Evolutionary conservation across 1,140 invertebrate genomes (phyloP).

Genomic region (Centruroides sculpturatus): DNA sequence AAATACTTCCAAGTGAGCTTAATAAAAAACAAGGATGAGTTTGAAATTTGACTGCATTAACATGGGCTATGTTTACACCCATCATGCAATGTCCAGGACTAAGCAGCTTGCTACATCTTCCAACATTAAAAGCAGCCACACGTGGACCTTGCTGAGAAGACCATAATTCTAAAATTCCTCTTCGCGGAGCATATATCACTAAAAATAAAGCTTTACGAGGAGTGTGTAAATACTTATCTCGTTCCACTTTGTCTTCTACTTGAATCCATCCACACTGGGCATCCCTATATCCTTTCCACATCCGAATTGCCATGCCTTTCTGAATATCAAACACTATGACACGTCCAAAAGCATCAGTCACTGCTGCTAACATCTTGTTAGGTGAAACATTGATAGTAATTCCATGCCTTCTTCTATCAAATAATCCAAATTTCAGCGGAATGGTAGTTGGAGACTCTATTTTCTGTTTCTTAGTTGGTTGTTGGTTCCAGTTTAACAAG

Average conservation of each 20-base stretch:
- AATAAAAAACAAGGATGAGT: slow-evolving; percentile 60
- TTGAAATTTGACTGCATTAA: slow-evolving; percentile 34
- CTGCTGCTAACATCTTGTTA: slow-evolving; percentile 56
- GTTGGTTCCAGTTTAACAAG: slow-evolving; percentile 18
- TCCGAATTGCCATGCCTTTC: slow-evolving; percentile 58
- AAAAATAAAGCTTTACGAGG: slow-evolving; percentile 51
- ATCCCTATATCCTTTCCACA: slow-evolving; percentile 88
- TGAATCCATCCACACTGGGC: slow-evolving; percentile 83
- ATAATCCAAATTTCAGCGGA: slow-evolving; percentile 51
- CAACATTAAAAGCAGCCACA: slow-evolving; percentile 76
- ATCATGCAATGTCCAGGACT: slow-evolving; percentile 65
- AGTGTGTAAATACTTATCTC: slow-evolving; percentile 27
- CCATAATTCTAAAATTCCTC: slow-evolving; percentile 76
- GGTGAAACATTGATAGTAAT: slow-evolving; percentile 57
- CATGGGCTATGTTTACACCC: slow-evolving; percentile 41
- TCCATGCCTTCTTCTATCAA: slow-evolving; percentile 60
- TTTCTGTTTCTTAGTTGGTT: slow-evolving; percentile 27
- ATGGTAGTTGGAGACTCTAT: slow-evolving; percentile 34
- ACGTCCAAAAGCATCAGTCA: slow-evolving; percentile 72
- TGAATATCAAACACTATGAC: slow-evolving; percentile 69
- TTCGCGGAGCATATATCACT: slow-evolving; percentile 67
- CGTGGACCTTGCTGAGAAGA: slow-evolving; percentile 66
- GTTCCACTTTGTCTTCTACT: slow-evolving; percentile 43
- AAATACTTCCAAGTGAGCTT: slow-evolving; percentile 60
- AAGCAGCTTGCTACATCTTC: slow-evolving; percentile 59